Percentiles rank a stretch among this genome's conserved stretches.
These are phyloP conservation scores for Bellardia pandia DNA, from an alignment of 2,888 invertebrate genomes.

Conservation along the genomic window DNA sequence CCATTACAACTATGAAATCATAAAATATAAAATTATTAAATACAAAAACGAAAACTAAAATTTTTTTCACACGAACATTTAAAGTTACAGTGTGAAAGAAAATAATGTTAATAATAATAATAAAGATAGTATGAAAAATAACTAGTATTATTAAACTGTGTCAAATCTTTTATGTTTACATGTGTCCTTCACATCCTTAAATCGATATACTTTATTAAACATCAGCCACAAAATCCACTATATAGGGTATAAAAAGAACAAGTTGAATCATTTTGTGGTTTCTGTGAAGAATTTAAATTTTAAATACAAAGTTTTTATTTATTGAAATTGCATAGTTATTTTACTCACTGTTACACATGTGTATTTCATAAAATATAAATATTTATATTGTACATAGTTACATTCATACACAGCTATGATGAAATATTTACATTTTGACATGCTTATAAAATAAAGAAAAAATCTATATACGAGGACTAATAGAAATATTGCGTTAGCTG, in stretches of 20 bases:
- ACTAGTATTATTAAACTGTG: too few species aligned
- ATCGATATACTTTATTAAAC: too few species aligned
- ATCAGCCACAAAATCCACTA: too few species aligned
- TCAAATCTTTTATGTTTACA: too few species aligned
- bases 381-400: neutral
- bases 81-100: neutral
- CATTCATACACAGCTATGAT: conserved; percentile 3
- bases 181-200: too few species aligned
- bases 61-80: neutral
- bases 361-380: neutral
- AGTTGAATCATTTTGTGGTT: too few species aligned
- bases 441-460: neutral
- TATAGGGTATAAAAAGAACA: too few species aligned
- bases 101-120: neutral
- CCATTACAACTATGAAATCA: neutral
- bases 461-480: neutral
- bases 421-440: conserved; percentile 14
- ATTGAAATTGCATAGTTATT: neutral
- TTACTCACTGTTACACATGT: neutral
- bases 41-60: neutral
- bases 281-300: too few species aligned
- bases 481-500: neutral
- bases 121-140: too few species aligned
- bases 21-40: neutral
- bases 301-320: conserved; percentile 23